Percentiles rank a stretch among this genome's conserved stretches.
Conservation (phyloP, 2,797 vertebrate species). For the Danio jaintianensis region DNA sequence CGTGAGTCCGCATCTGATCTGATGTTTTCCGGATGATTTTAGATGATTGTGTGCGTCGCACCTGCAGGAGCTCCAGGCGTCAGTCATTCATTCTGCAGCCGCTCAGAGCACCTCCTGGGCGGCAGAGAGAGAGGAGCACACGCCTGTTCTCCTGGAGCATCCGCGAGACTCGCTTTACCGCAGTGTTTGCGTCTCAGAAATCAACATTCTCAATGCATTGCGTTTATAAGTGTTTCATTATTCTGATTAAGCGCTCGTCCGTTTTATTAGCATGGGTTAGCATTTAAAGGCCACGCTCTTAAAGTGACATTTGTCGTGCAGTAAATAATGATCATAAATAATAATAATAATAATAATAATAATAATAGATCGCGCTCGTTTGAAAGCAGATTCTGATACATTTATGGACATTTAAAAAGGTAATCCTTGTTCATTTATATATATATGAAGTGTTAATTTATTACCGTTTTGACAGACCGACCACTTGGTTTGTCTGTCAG, state of each 20-base stretch:
- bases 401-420: background rate
- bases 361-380: too few species aligned
- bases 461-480: background rate
- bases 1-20: conserved; percentile 1
- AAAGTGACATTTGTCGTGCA: background rate
- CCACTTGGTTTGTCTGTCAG: too few species aligned
- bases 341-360: too few species aligned
- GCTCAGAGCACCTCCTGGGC: background rate
- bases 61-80: background rate
- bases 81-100: background rate
- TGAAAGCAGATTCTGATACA: background rate
- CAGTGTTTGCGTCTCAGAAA: background rate
- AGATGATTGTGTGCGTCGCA: background rate
- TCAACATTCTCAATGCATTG: too few species aligned
- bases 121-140: too few species aligned
- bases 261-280: background rate
- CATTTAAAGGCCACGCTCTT: conserved; percentile 7
- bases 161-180: background rate
- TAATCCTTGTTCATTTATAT: background rate
- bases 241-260: background rate
- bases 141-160: too few species aligned
- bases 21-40: background rate
- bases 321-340: background rate
- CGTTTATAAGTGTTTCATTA: background rate
- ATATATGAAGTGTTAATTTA: background rate